Conservation (phyloP, 2,888 invertebrate species). For the Chymomyza fuscimana region DNA sequence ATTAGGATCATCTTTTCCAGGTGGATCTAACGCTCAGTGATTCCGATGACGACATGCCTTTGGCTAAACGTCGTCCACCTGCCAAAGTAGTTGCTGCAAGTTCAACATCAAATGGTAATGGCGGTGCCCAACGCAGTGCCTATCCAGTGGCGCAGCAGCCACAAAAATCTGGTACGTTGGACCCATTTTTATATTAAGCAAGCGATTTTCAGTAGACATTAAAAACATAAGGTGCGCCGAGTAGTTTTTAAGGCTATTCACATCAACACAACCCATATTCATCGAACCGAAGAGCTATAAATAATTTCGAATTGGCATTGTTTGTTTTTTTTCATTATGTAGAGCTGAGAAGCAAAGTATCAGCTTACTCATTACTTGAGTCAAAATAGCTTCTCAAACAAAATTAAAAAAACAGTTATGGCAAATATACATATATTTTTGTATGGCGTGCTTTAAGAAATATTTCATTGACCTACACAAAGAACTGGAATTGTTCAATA, state of each 20-base stretch:
- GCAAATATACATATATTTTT: too few species aligned
- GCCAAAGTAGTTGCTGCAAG: conserved; percentile 66
- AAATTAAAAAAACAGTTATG: too few species aligned
- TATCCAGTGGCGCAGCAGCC: conserved; percentile 62
- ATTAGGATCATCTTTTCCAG: conserved; percentile 43
- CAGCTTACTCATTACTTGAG: neutral
- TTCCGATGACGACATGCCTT: conserved; percentile 86
- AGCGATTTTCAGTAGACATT: conserved; percentile 25
- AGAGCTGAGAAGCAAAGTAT: neutral
- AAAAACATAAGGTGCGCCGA: neutral
- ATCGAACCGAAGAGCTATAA: conserved; percentile 8
- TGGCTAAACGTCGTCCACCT: conserved; percentile 82
- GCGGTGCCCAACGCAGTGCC: conserved; percentile 54
- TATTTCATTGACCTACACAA: neutral
- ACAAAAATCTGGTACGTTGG: conserved; percentile 78
- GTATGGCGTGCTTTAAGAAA: too few species aligned
- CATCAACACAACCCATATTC: conserved; percentile 32
- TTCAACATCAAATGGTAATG: conserved; percentile 67
- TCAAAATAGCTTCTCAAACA: too few species aligned
- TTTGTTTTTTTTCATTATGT: neutral
- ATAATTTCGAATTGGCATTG: neutral
- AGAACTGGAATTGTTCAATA: neutral
- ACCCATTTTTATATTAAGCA: conserved; percentile 73
- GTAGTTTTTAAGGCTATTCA: conserved; percentile 10
- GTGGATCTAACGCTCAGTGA: conserved; percentile 88